Evolutionary conservation across 2,888 invertebrate species (phyloP).

Genomic region (Cepaea hortensis): DNA sequence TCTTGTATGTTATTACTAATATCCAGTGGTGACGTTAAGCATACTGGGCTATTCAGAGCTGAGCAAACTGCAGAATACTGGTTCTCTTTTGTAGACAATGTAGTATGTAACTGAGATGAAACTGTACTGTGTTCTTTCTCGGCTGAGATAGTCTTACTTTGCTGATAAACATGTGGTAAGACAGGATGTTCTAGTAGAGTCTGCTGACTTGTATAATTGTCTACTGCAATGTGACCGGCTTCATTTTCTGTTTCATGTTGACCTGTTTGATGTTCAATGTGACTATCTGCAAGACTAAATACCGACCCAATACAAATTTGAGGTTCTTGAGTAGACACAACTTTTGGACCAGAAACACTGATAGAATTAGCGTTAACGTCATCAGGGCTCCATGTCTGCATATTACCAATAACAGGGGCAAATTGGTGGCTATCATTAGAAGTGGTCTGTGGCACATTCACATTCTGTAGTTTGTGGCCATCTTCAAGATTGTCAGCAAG

Average conservation of each 20-base stretch:
- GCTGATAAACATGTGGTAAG: background rate
- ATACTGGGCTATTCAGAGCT: no score
- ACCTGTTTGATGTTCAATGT: background rate
- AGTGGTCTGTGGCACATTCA: background rate
- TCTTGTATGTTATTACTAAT: no score
- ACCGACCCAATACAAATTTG: slow-evolving; percentile 16
- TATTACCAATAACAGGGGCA: background rate
- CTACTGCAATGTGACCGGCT: background rate
- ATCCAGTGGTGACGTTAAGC: no score
- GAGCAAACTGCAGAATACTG: no score
- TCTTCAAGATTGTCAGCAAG: background rate
- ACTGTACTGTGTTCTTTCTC: background rate
- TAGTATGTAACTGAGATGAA: background rate
- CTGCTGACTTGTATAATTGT: background rate
- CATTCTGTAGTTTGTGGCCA: background rate
- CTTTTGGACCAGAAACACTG: background rate
- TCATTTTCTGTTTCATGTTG: background rate
- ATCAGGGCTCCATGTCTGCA: background rate
- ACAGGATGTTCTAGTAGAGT: background rate
- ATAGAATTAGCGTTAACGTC: background rate
- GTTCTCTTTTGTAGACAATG: no score
- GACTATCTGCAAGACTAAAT: slow-evolving; percentile 6
- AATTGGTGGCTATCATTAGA: background rate
- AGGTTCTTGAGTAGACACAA: background rate
- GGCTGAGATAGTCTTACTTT: background rate